phyloP scores from a whole-genome alignment of 2,888 invertebrate genomes.

The Drosophila algonquin region DNA sequence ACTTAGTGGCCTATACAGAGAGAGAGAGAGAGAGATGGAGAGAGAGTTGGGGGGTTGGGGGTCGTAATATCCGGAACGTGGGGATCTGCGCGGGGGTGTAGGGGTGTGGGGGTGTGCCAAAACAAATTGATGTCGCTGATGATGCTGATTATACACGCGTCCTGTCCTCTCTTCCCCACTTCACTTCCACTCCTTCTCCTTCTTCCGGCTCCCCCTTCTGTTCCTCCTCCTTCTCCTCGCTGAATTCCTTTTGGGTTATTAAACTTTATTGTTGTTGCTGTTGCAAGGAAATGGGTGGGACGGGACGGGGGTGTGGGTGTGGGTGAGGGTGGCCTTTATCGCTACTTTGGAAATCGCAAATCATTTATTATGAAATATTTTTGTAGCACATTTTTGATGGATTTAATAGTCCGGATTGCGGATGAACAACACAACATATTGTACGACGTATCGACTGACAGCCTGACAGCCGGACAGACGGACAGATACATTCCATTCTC shows the following conservation, averaged over 20 bases:
- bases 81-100: neutral
- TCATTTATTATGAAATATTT: slow-evolving; percentile 36
- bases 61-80: slow-evolving; percentile 1
- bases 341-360: slow-evolving; percentile 42
- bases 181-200: neutral
- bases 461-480: slow-evolving; percentile 17
- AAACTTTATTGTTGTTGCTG: slow-evolving; percentile 66
- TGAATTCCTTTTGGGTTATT: slow-evolving; percentile 64
- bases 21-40: neutral
- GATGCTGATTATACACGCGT: slow-evolving; percentile 69
- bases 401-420: slow-evolving; percentile 32
- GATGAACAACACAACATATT: slow-evolving; percentile 25
- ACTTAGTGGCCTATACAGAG: slow-evolving; percentile 56
- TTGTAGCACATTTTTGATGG: slow-evolving; percentile 30
- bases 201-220: no score
- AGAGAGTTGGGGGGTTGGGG: neutral
- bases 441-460: neutral
- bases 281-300: neutral
- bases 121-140: slow-evolving; percentile 70
- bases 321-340: slow-evolving; percentile 30
- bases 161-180: slow-evolving; percentile 2
- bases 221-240: neutral
- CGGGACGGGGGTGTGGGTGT: neutral
- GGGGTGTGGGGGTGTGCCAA: neutral
- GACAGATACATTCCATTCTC: no score